Evolutionary conservation across 1,140 invertebrate species (phyloP), one percentile per base, ranked within the genome.

Genomic region (Trachymyrmex cornetzi): DNA sequence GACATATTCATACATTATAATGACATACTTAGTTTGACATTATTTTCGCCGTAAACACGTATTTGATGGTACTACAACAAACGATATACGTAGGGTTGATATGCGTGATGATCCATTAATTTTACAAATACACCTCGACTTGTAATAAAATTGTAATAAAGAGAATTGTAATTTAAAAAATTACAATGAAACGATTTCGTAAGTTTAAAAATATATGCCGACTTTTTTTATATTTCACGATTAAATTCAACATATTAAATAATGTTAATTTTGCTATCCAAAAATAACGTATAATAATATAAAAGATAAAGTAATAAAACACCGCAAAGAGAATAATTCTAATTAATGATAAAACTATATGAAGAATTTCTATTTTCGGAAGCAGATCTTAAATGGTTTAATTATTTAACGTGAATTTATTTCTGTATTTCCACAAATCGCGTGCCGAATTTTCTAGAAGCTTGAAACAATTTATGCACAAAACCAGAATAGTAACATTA

Each of bases 1-100:
- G n/a, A 38, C 7, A 16, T 74, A 22, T 59, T 59, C 38, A 38
- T 48, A 61, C 19, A 4, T 14, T 66, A 30, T 19, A 2, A 7
- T 34, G 16, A 67, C 19, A 48, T 48, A n/a, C 16, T 14, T n/a
- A 67, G 9, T 22, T 63, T 24, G 34, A 53, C 2, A 34, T 44
- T 59, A 72, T 50, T 81, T 82, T 72, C 22, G 16, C 14, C n/a
- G 12, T 19, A 80, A 67, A 19, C 34, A 34, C 3, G 5, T 48
- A 38, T 24, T 44, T 61, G 9, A 38, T 14, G n/a, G 34, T 6
- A 55, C 1, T 27, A 57, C 6, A 22, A 22, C 5, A 48, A 30
- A 34, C 6, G 27, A 75, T 6, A 53, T 55, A 16, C 5, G 30
- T 34, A n/a, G 19, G 9, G 3, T 77, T 38, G 6, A 24, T 38